Conservation (phyloP, 2,113 vertebrate species). For the Lampris megalopsis region DNA sequence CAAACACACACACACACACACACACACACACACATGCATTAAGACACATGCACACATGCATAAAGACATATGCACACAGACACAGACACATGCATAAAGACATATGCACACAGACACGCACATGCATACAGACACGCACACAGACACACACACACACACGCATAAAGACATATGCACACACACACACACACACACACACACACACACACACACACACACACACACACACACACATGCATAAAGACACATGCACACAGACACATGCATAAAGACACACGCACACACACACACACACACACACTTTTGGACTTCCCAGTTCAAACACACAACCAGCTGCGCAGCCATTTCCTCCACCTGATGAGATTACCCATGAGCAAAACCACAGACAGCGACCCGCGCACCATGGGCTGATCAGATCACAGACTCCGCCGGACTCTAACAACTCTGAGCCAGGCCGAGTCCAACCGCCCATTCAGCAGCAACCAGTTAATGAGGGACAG, state of each 20-base stretch:
- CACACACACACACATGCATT: too few species aligned
- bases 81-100: too few species aligned
- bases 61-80: too few species aligned
- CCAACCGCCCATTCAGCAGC: slow-evolving; percentile 37
- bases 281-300: slow-evolving; percentile 4
- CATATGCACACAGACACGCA: not conserved
- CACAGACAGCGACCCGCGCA: too few species aligned
- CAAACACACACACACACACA: too few species aligned
- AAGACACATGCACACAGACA: not conserved
- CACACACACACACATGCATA: not conserved
- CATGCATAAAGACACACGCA: not conserved
- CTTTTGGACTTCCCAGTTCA: not conserved
- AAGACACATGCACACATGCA: too few species aligned
- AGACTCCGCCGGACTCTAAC: slow-evolving; percentile 6
- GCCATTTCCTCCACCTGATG: too few species aligned
- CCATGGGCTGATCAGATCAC: too few species aligned
- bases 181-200: not conserved
- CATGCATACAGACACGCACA: not conserved
- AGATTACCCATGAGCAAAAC: too few species aligned
- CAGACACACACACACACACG: slow-evolving; percentile 1
- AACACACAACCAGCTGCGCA: too few species aligned
- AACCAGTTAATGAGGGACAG: slow-evolving; percentile 24
- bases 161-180: not conserved
- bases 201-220: too few species aligned
- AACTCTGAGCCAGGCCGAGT: slow-evolving; percentile 11